Evolutionary conservation across 2,888 invertebrate species (phyloP).

Genomic region (Leuctra nigra): DNA sequence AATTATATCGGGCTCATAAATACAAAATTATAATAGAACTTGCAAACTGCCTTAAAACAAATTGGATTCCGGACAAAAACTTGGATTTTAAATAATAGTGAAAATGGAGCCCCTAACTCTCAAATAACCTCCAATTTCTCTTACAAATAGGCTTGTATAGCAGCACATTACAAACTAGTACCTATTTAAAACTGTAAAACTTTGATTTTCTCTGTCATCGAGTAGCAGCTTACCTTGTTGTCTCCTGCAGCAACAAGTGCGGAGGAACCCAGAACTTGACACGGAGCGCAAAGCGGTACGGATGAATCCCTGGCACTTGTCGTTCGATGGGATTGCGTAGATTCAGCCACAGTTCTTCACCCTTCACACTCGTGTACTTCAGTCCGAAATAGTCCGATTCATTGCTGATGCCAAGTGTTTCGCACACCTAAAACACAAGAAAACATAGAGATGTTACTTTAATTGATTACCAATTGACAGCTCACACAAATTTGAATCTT

Average conservation of each 20-base stretch:
- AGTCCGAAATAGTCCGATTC: slow-evolving; percentile 87
- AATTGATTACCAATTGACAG: too few relatives aligned
- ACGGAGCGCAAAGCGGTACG: slow-evolving; percentile 60
- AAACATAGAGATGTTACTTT: too few relatives aligned
- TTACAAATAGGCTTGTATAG: not conserved
- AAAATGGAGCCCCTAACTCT: too few relatives aligned
- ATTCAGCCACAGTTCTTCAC: slow-evolving; percentile 81
- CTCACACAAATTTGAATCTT: too few relatives aligned
- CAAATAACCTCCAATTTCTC: too few relatives aligned
- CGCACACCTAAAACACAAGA: slow-evolving; percentile 73
- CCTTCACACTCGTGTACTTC: slow-evolving; percentile 57
- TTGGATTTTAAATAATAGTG: too few relatives aligned
- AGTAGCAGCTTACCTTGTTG: slow-evolving; percentile 64
- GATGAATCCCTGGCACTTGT: slow-evolving; percentile 58
- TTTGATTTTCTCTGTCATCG: too few relatives aligned
- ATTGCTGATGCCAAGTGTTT: slow-evolving; percentile 71
- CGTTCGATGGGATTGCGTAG: slow-evolving; percentile 73
- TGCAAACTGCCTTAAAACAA: too few relatives aligned
- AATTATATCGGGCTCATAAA: too few relatives aligned
- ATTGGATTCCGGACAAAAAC: too few relatives aligned
- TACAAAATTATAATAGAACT: too few relatives aligned
- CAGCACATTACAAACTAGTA: not conserved
- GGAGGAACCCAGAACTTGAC: slow-evolving; percentile 92
- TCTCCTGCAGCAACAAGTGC: slow-evolving; percentile 76
- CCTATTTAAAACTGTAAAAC: not conserved